These are phyloP conservation scores for Seira musarum DNA, from an alignment of 2,888 invertebrate species.

Conservation along the genomic window DNA sequence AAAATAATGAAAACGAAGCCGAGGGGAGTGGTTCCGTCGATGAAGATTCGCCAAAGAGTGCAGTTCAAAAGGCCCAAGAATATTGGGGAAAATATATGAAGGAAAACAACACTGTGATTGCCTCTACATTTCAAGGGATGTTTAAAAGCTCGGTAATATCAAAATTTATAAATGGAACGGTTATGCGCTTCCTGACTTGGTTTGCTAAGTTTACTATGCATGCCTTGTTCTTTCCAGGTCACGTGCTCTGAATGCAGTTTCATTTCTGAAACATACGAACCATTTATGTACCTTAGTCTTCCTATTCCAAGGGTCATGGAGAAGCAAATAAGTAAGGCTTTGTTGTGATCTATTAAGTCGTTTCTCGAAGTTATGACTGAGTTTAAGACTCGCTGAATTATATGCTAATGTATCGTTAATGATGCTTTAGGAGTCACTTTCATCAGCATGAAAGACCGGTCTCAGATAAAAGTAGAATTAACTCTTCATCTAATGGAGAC, in stretches of 20 bases:
- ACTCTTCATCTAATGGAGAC: conserved; percentile 77
- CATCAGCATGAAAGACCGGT: conserved; percentile 73
- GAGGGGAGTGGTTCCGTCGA: conserved; percentile 70
- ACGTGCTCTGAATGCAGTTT: conserved; percentile 78
- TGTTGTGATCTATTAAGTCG: neutral
- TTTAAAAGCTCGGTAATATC: conserved; percentile 78
- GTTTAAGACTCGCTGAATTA: neutral
- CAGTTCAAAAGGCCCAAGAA: conserved; percentile 73
- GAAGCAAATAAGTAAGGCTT: conserved; percentile 70
- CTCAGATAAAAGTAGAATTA: conserved; percentile 74
- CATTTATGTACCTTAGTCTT: conserved; percentile 80
- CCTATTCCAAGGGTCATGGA: conserved; percentile 79
- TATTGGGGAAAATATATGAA: conserved; percentile 77
- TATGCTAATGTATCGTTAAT: neutral
- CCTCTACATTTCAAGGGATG: conserved; percentile 79
- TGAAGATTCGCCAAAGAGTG: conserved; percentile 67
- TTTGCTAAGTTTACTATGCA: no score
- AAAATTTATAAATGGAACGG: no score
- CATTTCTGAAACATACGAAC: conserved; percentile 79
- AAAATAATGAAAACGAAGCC: conserved; percentile 35
- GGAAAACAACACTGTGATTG: conserved; percentile 77
- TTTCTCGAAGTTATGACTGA: neutral
- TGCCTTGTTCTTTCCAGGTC: conserved; percentile 74
- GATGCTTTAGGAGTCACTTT: conserved; percentile 74
- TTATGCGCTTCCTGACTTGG: no score